phyloP scores from a whole-genome alignment of 2,888 invertebrate genomes.

The Tetragonisca angustula region DNA sequence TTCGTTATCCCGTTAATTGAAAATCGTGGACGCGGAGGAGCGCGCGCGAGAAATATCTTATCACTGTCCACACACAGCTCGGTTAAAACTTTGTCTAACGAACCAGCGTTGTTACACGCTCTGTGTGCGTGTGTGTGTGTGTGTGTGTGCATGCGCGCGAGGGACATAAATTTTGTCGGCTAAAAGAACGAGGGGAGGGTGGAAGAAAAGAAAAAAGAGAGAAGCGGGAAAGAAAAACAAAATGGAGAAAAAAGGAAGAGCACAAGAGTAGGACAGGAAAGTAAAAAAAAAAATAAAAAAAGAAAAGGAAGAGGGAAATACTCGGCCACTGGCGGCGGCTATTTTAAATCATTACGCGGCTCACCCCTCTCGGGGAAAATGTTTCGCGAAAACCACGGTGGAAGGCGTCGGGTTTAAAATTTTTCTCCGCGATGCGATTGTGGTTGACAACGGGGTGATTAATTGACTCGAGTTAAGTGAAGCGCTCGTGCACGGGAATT shows the following conservation, averaged over 20 bases:
- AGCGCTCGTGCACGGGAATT: neutral
- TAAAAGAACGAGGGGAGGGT: neutral
- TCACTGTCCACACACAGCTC: neutral
- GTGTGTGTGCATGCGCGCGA: too few species aligned
- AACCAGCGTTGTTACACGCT: conserved; percentile 10
- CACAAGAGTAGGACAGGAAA: neutral
- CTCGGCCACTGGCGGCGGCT: conserved; percentile 2
- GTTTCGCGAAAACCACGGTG: conserved; percentile 11
- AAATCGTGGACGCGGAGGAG: conserved; percentile 31
- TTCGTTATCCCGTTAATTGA: conserved; percentile 36
- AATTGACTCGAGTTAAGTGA: conserved; percentile 37
- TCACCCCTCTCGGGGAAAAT: conserved; percentile 2
- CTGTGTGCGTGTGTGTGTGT: too few species aligned
- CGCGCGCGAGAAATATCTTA: conserved; percentile 31
- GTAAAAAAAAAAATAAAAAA: neutral
- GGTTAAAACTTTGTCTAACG: conserved; percentile 34
- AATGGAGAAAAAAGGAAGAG: too few species aligned
- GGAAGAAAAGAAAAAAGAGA: neutral
- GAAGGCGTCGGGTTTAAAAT: conserved; percentile 44
- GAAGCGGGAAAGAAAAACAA: neutral
- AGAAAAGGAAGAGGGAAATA: neutral
- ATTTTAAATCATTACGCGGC: conserved; percentile 42
- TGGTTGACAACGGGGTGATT: conserved; percentile 31
- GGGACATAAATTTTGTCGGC: conserved; percentile 30
- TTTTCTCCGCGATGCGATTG: conserved; percentile 39